phyloP scores from a whole-genome alignment of 1,140 invertebrate species.

The Battus philenor region DNA sequence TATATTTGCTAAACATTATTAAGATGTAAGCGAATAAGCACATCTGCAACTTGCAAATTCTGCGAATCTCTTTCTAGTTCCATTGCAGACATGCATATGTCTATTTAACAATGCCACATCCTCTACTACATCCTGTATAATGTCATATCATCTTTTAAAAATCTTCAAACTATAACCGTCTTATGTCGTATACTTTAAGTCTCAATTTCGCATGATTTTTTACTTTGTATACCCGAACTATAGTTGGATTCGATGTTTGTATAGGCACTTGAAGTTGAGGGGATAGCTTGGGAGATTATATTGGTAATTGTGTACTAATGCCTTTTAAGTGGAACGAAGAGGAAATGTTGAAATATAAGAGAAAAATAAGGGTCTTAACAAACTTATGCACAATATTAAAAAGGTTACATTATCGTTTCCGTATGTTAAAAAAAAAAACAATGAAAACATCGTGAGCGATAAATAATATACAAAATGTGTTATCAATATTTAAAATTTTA shows the following conservation, averaged over 20 bases:
- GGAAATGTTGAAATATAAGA: slow-evolving; percentile 32
- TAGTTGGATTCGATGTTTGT: slow-evolving; percentile 38
- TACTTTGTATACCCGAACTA: not conserved
- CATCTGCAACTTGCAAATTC: too few relatives aligned
- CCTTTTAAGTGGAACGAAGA: slow-evolving; percentile 38
- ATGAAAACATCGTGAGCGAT: too few relatives aligned
- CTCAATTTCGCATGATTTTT: slow-evolving; percentile 20
- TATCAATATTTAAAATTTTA: too few relatives aligned
- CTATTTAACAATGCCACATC: slow-evolving; percentile 43
- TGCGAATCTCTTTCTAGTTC: too few relatives aligned
- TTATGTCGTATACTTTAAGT: slow-evolving; percentile 22
- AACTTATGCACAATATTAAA: too few relatives aligned
- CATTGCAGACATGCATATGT: slow-evolving; percentile 70
- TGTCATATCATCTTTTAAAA: slow-evolving; percentile 15
- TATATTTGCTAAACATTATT: too few relatives aligned
- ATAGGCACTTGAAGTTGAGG: slow-evolving; percentile 61
- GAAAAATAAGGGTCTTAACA: slow-evolving; percentile 27
- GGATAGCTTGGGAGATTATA: slow-evolving; percentile 57
- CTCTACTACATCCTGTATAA: slow-evolving; percentile 44
- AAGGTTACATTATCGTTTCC: too few relatives aligned
- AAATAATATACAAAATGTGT: too few relatives aligned
- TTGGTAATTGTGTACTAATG: slow-evolving; percentile 64
- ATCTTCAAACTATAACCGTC: not conserved
- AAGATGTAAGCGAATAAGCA: too few relatives aligned
- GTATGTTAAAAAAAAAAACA: too few relatives aligned